Evolutionary conservation across 2,797 vertebrate species (phyloP).

Genomic region (Crocidura indochinensis): DNA sequence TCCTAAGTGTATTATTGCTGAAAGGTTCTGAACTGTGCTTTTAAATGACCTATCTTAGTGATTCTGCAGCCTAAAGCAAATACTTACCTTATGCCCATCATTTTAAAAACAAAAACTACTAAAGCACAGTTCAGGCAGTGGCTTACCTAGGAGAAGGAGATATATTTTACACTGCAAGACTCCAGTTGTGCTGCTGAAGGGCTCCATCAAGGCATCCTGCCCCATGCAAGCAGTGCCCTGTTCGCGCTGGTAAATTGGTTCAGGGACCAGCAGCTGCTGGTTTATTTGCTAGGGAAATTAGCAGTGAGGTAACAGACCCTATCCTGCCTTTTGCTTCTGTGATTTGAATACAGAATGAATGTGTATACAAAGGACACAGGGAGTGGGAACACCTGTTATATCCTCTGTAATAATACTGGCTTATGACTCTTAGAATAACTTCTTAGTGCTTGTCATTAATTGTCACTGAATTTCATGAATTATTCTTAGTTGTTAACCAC

Average conservation of each 20-base stretch:
- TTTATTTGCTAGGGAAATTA: conserved; percentile 93
- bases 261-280: conserved; percentile 88
- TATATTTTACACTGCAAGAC: conserved; percentile 87
- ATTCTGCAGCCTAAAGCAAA: conserved; percentile 71
- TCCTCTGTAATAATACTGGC: conserved; percentile 63
- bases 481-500: conserved; percentile 62
- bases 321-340: conserved; percentile 88
- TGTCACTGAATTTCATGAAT: conserved; percentile 51
- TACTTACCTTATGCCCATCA: conserved; percentile 62
- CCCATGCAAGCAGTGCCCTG: conserved; percentile 86
- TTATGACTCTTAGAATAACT: conserved; percentile 63
- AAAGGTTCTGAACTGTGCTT: conserved; percentile 75
- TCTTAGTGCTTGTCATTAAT: conserved; percentile 63
- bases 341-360: conserved; percentile 91
- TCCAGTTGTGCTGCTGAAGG: conserved; percentile 84
- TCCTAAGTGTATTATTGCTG: conserved; percentile 42
- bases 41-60: conserved; percentile 74
- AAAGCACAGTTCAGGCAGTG: conserved; percentile 43
- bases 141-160: conserved; percentile 91
- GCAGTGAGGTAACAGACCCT: conserved; percentile 90
- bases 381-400: conserved; percentile 91
- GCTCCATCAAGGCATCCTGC: conserved; percentile 95
- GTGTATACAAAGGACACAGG: conserved; percentile 92
- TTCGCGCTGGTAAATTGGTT: conserved; percentile 76
- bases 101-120: neutral